Base-by-base conservation (phyloP, 2,113 vertebrate genomes). In the Pontoporia blainvillei region DNA sequence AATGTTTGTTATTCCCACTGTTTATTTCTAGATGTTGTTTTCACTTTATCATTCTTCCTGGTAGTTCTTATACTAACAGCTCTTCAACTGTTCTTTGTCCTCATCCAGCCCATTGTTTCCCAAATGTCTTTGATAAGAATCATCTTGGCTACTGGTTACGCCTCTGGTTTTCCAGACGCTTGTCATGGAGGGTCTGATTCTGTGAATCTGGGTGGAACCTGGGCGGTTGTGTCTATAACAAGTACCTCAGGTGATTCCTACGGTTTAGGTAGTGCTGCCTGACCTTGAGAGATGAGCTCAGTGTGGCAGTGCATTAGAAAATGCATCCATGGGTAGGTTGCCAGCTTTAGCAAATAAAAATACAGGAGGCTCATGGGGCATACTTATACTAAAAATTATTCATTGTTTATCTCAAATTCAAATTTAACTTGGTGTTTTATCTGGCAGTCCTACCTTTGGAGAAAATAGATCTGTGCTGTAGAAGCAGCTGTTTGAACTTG, bases 1-100 rank as follows among this genome's bases (percentile, higher is more conserved):
- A n/a, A 41, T 8, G 20, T 64, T 49, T 49, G 39, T 52, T 81
- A n/a, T 81, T 81, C 34, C 20, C 57, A 73, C 57, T 67, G 66
- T 61, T 82, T 52, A 61, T 95, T 83, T 96, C 86, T 94, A 44
- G 49, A 44, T 75, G 72, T 44, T 44, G 36, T 85, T 91, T 94
- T 88, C n/a, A 49, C 57, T 62, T 21, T 41, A 23, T 90, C 20
- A 12, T 71, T 94, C 27, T 69, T 81, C 34, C 59, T 92, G 57
- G 25, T 23, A 34, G 25, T 59, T 84, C 41, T 67, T 78, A 21
- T 52, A 20, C 64, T 86, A 64, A 79, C 11, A 62, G 49, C 36
- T 78, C 57, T 41, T 84, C 46, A 25, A 1, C 36, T 46, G 0
- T 75, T 72, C 15, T 76, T 64, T 78, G 73, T 75, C 44, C 46